phyloP scores from a whole-genome alignment of 2,888 invertebrate genomes.

The Ptilodon capucinus region DNA sequence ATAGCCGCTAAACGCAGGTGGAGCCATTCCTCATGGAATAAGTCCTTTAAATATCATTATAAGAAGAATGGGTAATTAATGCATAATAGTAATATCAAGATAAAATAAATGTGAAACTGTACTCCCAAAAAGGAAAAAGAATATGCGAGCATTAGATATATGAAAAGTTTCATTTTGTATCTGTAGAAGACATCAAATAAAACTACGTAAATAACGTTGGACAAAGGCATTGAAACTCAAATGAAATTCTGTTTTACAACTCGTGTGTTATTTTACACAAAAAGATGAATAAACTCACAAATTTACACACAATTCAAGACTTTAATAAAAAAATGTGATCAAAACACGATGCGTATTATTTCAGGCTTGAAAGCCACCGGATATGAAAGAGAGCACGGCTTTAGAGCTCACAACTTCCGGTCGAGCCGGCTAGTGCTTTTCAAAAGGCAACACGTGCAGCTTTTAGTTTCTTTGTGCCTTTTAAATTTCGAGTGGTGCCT shows the following conservation, averaged over 20 bases:
- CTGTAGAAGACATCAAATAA: too few species aligned
- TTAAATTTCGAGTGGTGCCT: slow-evolving; percentile 41
- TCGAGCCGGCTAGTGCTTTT: slow-evolving; percentile 37
- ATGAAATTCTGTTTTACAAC: neutral
- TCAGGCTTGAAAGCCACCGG: slow-evolving; percentile 46
- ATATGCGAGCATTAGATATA: too few species aligned
- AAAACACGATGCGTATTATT: slow-evolving; percentile 42
- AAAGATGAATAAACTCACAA: neutral
- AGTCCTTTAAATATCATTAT: too few species aligned
- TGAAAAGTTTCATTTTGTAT: too few species aligned
- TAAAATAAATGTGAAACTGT: too few species aligned
- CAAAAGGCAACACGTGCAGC: slow-evolving; percentile 56
- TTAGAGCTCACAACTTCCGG: slow-evolving; percentile 48
- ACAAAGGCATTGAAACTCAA: neutral
- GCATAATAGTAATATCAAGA: too few species aligned
- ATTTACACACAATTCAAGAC: slow-evolving; percentile 3
- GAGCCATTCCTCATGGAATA: too few species aligned
- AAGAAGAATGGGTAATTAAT: too few species aligned
- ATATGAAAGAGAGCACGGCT: slow-evolving; percentile 55
- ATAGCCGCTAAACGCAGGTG: too few species aligned
- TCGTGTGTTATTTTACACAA: neutral
- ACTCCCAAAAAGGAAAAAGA: too few species aligned
- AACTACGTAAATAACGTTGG: too few species aligned
- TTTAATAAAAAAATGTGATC: slow-evolving; percentile 26
- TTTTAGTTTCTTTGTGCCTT: slow-evolving; percentile 54